These are phyloP conservation scores for Acrocyrtus sp. DNA, from an alignment of 2,888 invertebrate species.

Conservation along the genomic window DNA sequence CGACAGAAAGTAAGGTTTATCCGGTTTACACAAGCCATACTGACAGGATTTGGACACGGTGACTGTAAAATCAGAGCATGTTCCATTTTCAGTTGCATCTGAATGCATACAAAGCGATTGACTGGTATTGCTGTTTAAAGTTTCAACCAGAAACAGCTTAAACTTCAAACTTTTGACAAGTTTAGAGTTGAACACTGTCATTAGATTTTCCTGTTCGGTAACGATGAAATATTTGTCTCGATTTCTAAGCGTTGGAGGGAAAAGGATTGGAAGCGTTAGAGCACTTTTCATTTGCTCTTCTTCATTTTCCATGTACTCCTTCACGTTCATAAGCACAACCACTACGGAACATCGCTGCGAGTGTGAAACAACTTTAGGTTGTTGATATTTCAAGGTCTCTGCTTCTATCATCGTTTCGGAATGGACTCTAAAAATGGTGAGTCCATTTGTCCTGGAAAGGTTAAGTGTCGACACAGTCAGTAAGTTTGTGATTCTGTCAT, in stretches of 20 bases:
- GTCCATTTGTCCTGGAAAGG: no score
- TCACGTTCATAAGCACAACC: neutral
- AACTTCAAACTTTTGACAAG: slow-evolving; percentile 14
- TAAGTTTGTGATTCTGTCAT: no score
- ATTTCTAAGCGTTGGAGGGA: slow-evolving; percentile 24
- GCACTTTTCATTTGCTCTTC: neutral
- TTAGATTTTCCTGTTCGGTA: neutral
- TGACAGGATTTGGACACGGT: neutral
- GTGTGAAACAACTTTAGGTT: slow-evolving; percentile 1
- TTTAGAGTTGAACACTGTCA: neutral
- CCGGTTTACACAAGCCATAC: slow-evolving; percentile 11
- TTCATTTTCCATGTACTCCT: neutral
- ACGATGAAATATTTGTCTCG: slow-evolving; percentile 27
- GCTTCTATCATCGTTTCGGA: no score
- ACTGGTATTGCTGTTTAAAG: neutral
- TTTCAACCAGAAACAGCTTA: neutral
- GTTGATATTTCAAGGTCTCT: no score
- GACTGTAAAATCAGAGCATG: neutral
- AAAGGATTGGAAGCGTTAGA: neutral
- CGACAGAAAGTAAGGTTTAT: no score
- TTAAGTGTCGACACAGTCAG: no score
- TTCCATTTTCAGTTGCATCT: no score
- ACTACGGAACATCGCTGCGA: slow-evolving; percentile 16
- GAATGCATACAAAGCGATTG: no score
- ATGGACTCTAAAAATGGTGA: no score